Percentiles rank a stretch among this genome's conserved stretches.
phyloP scores from a whole-genome alignment of 2,113 vertebrate genomes.

The Chlorodrepanis virens region DNA sequence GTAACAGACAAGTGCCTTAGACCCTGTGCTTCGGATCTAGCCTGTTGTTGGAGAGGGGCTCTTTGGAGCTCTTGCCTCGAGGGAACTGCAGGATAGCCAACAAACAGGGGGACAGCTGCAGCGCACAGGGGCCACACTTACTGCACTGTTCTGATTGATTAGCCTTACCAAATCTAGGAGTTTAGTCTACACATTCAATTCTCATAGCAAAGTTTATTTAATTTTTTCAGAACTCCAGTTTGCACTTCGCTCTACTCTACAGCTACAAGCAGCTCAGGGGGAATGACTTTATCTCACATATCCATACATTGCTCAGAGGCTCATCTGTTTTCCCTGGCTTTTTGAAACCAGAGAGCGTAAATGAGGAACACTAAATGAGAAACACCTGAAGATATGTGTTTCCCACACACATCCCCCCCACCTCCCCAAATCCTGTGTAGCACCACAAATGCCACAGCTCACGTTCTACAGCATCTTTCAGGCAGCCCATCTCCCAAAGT shows the following conservation, averaged over 20 bases:
- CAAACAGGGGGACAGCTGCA: neutral
- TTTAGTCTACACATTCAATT: neutral
- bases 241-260: neutral
- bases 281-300: neutral
- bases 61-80: neutral
- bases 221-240: neutral
- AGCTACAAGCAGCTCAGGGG: neutral
- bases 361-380: neutral
- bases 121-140: neutral
- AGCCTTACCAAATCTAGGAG: neutral
- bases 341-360: neutral
- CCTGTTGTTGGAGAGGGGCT: neutral
- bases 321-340: neutral
- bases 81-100: neutral
- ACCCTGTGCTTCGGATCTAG: no score
- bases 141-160: neutral
- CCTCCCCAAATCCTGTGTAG: neutral
- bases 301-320: neutral
- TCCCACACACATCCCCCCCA: neutral
- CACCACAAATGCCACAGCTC: neutral
- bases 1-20: neutral
- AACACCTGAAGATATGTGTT: neutral
- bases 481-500: neutral
- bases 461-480: accelerated
- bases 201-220: neutral